Percentiles rank a stretch among this genome's conserved stretches.
phyloP scores from a whole-genome alignment of 2,888 invertebrate genomes.

The Orgyia antiqua region DNA sequence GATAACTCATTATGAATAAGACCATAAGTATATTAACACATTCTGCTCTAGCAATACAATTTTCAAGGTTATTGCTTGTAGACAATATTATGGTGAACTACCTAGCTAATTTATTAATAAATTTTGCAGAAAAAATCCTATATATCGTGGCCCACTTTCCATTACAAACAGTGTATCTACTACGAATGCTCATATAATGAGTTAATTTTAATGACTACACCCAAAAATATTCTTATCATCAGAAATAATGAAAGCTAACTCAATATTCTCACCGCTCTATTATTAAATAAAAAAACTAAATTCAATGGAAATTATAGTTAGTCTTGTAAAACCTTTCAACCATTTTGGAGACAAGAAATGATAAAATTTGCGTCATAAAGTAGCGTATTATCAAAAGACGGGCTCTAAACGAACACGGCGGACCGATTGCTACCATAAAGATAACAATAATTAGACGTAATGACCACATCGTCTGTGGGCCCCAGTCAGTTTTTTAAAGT shows the following conservation, averaged over 20 bases:
- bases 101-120: no score
- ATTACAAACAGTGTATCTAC: no score
- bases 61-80: no score
- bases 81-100: no score
- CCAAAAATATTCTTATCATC: constrained; percentile 68
- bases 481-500: constrained; percentile 49
- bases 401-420: constrained; percentile 55
- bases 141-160: no score
- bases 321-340: constrained; percentile 36
- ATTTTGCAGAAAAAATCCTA: no score
- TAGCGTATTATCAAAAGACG: constrained; percentile 52
- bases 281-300: constrained; percentile 51
- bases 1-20: no score
- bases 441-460: constrained; percentile 76
- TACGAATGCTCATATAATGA: no score
- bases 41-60: no score
- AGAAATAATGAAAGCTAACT: constrained; percentile 65
- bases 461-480: constrained; percentile 61
- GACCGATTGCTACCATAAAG: constrained; percentile 72
- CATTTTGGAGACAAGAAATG: constrained; percentile 49
- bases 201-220: no score
- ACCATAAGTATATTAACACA: no score
- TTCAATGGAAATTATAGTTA: constrained; percentile 33
- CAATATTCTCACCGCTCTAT: constrained; percentile 48
- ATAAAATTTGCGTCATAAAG: constrained; percentile 60